A percentile compares a stretch with the other conserved stretches of the same genome.
Conservation (phyloP, 2,113 vertebrate species). For the Paralichthys olivaceus region DNA sequence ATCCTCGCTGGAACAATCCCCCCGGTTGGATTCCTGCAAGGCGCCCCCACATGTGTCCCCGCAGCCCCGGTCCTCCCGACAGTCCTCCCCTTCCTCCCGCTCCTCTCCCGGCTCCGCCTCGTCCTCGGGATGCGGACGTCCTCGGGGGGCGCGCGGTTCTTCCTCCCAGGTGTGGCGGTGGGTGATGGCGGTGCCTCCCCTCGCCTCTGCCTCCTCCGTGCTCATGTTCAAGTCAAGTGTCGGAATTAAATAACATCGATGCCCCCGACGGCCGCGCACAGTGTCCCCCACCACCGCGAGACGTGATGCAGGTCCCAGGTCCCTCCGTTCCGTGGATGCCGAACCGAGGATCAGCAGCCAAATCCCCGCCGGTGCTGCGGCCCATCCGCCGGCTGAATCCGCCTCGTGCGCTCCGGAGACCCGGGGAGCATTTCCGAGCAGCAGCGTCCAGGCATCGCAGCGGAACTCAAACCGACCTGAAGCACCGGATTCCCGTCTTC, state of each 20-base stretch:
- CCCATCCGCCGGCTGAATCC: constrained; percentile 31
- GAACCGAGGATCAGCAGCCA: constrained; percentile 36
- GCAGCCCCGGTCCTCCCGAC: constrained; percentile 39
- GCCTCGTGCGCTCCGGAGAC: constrained; percentile 56
- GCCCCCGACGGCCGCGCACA: neutral
- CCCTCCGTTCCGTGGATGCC: neutral
- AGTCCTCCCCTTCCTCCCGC: neutral
- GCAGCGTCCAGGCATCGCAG: constrained; percentile 56
- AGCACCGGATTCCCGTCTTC: constrained; percentile 15
- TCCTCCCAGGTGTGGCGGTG: constrained; percentile 63
- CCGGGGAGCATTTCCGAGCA: constrained; percentile 56
- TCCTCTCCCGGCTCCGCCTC: constrained; percentile 9
- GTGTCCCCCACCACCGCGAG: constrained; percentile 23
- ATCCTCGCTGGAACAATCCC: constrained; percentile 45
- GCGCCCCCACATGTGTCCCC: constrained; percentile 42
- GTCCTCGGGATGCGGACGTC: constrained; percentile 48
- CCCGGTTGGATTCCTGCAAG: constrained; percentile 42
- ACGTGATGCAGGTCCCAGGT: neutral
- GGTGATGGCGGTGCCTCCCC: constrained; percentile 52
- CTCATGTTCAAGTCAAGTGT: constrained; percentile 65
- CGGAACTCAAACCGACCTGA: constrained; percentile 27
- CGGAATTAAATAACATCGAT: constrained; percentile 58
- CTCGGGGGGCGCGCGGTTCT: constrained; percentile 20
- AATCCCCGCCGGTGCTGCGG: constrained; percentile 39
- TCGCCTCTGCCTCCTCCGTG: constrained; percentile 67